Evolutionary conservation across 1,140 invertebrate genomes (phyloP).

Genomic region (Pachypsylla venusta): DNA sequence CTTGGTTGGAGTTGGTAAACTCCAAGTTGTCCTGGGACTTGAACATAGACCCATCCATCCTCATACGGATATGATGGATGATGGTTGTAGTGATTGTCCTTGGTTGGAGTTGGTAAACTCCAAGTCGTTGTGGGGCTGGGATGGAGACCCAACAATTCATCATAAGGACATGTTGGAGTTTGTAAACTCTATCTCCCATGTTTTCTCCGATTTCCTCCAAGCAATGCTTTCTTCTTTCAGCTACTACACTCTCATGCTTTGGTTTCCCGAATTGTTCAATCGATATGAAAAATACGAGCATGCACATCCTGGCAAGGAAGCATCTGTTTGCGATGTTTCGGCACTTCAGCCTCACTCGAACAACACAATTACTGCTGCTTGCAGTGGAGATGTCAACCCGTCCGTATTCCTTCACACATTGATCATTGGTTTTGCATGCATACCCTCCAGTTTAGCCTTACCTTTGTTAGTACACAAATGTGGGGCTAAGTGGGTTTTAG

Average conservation of each 20-base stretch:
- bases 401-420: constrained; percentile 54
- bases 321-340: constrained; percentile 56
- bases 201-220: background rate
- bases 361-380: constrained; percentile 27
- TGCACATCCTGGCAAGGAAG: constrained; percentile 40
- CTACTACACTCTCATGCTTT: constrained; percentile 68
- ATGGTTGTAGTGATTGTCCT: too few relatives aligned
- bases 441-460: constrained; percentile 53
- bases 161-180: too few relatives aligned
- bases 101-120: too few relatives aligned
- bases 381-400: constrained; percentile 40
- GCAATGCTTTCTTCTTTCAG: constrained; percentile 32
- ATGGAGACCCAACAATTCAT: too few relatives aligned
- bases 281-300: constrained; percentile 53
- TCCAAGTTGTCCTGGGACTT: too few relatives aligned
- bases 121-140: too few relatives aligned
- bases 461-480: constrained; percentile 53
- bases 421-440: constrained; percentile 53
- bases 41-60: too few relatives aligned
- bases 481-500: constrained; percentile 56
- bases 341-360: constrained; percentile 28
- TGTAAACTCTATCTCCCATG: background rate
- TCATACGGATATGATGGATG: too few relatives aligned
- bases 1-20: too few relatives aligned
- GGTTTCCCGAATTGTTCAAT: constrained; percentile 66